Base-by-base conservation (phyloP, 2,888 invertebrate species). In the Abscondita cerata region DNA sequence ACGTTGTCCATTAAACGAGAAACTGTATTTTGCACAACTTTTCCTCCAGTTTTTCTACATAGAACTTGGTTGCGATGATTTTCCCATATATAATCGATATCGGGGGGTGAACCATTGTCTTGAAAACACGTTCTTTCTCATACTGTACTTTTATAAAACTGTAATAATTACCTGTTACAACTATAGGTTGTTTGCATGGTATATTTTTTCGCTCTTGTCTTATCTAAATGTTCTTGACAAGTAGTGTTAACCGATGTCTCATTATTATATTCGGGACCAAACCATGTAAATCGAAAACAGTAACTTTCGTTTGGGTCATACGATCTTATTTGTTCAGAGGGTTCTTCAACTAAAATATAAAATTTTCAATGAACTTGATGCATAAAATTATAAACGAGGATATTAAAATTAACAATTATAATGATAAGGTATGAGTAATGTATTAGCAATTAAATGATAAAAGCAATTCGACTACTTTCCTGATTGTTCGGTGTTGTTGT, bases 221-320 rank as follows among this genome's bases (percentile, higher is more conserved):
- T 72, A 20, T 77, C 75, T 48, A 75, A 61, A 61, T 75, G 73
- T 52, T 79, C 76, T 0, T 66, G 59, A 68, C 80, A 81, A 33
- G 72, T 74, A 15, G 72, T 74, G 55, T 84, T 84, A 15, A 85
- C 81, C 1, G 79, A 79, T 1, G 86, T 84, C 36, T 84, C 81
- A 68, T 87, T 87, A 73, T 84, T 83, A 69, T 76, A 87, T 64
- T 83, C 82, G 0, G 87, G 87, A 0, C 89, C 89, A 1, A 89
- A 78, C 90, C 90, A 90, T 0, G 89, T 88, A 73, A 87, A 89
- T 66, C 86, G 84, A 76, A 85, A 89, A 73, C 90, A 90, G 72
- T 83, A 83, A 0, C 81, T 57, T 33, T 54, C 50, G 0, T 3
- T n/a, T 18, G 51, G 18, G 12, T 61, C 61, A 12, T 52, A 52